Evolutionary conservation across 2,113 vertebrate genomes (phyloP), one percentile per base, ranked within the genome.

Genomic region (Pithys albifrons): DNA sequence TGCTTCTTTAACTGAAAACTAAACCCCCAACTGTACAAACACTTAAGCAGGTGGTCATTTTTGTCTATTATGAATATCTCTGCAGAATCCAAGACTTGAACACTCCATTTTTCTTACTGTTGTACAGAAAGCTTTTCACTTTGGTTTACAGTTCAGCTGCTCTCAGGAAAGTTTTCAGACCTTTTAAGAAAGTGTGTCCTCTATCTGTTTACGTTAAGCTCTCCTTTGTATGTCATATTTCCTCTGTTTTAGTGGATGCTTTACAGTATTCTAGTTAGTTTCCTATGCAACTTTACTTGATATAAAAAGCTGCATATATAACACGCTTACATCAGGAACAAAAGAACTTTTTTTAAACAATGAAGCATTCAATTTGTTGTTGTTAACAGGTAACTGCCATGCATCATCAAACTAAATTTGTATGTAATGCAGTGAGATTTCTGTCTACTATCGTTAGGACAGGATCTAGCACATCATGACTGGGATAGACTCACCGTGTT

Each of bases 351-450:
- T 51, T 87, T 75, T 28, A 78, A 64, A 9, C 24, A 83, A 51
- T 46, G 39, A 5, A 74, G 4, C 14, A 57, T 73, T 77, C 16
- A 45, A 11, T 31, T 52, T 49, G 1, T 22, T 91, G 83, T 85
- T 51, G 46, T 67, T 72, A 85, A 64, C 18, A 0, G 0, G 7
- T 23, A 71, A 58, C 19, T 65, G 5, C 9, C 7, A 41, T 19
- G 78, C 8, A 20, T n/a, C 6, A 41, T 29, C 28, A 72, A 16
- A 58, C 3, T 48, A 49, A 35, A 58, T 69, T 74, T 71, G 87
- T 72, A 48, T 19, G 7, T 45, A 46, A 23, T 43, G 33, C 39
- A 67, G 10, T 67, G 65, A 25, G 43, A 28, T 74, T 88, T 71
- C 29, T 78, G 39, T 17, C 46, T 45, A 1, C 29, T 57, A 0